Evolutionary conservation across 2,888 invertebrate species (phyloP), one percentile per base, ranked within the genome.

Genomic region (Oasisia sp.): DNA sequence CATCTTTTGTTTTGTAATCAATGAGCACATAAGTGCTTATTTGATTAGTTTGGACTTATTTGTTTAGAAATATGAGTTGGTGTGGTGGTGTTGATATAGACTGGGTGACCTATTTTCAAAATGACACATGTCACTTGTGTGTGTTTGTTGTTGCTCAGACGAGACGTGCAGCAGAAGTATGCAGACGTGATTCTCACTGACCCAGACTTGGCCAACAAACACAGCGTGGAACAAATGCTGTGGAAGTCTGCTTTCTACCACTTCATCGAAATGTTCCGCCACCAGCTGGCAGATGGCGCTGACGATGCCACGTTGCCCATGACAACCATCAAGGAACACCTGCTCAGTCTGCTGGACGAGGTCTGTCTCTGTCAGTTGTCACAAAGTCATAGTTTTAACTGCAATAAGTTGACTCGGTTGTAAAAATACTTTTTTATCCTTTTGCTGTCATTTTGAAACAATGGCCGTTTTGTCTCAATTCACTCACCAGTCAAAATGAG

Each of bases 191-290:
- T 96, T 19, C 92, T 98, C 97, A 97, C 90, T n/a, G 98, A 99
- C 96, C 97, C 98, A 93, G 98, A 98, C 96, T 98, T 98, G 96
- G 98, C 98, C 94, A 98, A 98, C 95, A 97, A 97, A 90, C 98
- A 98, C 95, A 98, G 98, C 95, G 97, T 98, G 12, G 99, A 99
- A 95, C 98, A 98, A 95, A 97, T 98, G 95, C 97, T 99, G 96
- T 99, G 99, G 99, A 98, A 98, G 96, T 97, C 98, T 93, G 97
- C 98, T 5, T 99, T 98, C 96, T 98, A 99, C 96, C 96, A 96
- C 95, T n/a, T 98, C 93, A 98, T 99, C 94, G 98, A 99, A 96
- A 97, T 98, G 94, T 97, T 98, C 94, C 97, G 98, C 94, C 98
- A 98, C 96, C 97, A 97, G 94, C 97, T 97, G 95, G 96, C 96